Evolutionary conservation across 2,113 vertebrate genomes (phyloP), one percentile per base, ranked within the genome.

Genomic region (Zosterops lateralis): DNA sequence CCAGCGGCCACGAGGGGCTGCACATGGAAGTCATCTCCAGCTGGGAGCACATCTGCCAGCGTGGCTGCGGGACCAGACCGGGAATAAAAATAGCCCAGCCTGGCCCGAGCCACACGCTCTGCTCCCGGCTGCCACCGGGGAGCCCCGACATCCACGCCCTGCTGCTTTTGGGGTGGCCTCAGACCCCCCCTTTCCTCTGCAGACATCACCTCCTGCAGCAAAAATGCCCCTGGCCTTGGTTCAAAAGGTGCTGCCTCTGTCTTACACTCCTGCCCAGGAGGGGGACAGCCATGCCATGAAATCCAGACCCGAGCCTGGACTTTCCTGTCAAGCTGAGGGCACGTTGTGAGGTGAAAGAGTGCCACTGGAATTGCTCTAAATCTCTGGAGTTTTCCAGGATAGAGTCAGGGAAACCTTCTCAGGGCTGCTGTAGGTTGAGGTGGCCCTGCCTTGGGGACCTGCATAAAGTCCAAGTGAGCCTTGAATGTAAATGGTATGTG

Each of bases 61-160:
- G 80, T 97, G 97, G 97, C 97, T 93, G 91, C 26, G 4, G 72
- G 14, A 75, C 38, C 45, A 25, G 54, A 78, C 56, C 92, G n/a
- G 71, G 56, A 92, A 79, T 83, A 97, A 95, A 97, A 97, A 97
- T 95, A 98, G 87, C 82, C 15, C 14, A 6, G 80, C 17, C 24
- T 8, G 6, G 36, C 17, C 29, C 36, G 25, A 75, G 79, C 74
- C 8, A 40, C 1, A 0, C 1, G 15, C 60, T 75, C 36, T 0
- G 4, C 66, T 74, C 45, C 80, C 2, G 20, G n/a, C 68, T 82
- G 71, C 25, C 1, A 1, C 9, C 1, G 51, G 34, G 29, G 40
- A 77, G n/a, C 22, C 17, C 72, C 1, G 2, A 21, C 6, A n/a
- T 7, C 47, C 4, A 1, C 1, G 0, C 28, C 72, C 47, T 3